Evolutionary conservation across 2,888 invertebrate species (phyloP).

Genomic region (Heliconius erato): DNA sequence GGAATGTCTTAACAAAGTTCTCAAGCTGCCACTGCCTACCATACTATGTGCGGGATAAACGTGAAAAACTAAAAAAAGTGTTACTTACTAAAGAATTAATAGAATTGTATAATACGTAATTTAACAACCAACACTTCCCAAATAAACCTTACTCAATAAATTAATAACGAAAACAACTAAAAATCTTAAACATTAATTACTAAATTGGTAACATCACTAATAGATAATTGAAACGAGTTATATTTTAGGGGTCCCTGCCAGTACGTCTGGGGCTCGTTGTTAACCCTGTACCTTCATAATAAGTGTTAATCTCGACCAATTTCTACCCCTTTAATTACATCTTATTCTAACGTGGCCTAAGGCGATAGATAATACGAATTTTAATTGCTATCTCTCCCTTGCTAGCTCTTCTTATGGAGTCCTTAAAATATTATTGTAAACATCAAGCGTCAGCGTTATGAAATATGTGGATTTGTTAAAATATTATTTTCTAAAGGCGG

Average conservation of each 20-base stretch:
- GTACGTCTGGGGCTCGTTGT: constrained; percentile 3
- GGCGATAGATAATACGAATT: constrained; percentile 63
- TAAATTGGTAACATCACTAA: constrained; percentile 10
- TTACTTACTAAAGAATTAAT: background rate
- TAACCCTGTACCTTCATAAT: constrained; percentile 35
- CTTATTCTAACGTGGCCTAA: constrained; percentile 55
- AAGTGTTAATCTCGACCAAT: constrained; percentile 55
- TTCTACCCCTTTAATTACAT: constrained; percentile 56
- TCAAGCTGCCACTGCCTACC: no score
- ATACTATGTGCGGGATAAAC: no score
- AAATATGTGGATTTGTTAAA: background rate
- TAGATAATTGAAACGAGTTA: constrained; percentile 36
- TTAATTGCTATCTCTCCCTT: constrained; percentile 62
- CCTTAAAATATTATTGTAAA: background rate
- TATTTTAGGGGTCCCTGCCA: constrained; percentile 6
- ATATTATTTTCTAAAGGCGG: background rate
- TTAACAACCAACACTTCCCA: background rate
- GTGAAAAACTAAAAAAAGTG: no score
- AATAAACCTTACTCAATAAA: background rate
- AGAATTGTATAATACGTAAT: background rate
- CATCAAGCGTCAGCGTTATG: constrained; percentile 34
- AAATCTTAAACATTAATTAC: background rate
- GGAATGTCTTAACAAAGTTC: no score
- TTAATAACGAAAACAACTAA: constrained; percentile 4
- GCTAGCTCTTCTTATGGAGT: constrained; percentile 42